phyloP scores from a whole-genome alignment of 2,888 invertebrate genomes.

The Drosophila cognata region DNA sequence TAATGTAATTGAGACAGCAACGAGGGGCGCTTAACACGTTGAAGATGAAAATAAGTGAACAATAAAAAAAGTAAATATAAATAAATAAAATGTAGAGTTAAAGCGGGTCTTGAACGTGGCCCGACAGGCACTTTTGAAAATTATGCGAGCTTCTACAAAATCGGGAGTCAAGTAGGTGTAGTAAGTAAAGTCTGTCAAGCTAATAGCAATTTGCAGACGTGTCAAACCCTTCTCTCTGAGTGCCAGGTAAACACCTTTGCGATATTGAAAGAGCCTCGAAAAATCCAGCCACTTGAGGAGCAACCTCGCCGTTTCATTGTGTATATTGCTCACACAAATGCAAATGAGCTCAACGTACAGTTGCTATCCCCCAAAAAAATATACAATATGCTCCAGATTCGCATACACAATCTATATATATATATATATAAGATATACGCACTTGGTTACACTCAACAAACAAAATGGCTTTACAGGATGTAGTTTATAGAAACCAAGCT shows the following conservation, averaged over 20 bases:
- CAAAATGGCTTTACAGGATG: background rate
- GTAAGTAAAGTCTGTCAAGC: slow-evolving; percentile 9
- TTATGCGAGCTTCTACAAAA: slow-evolving; percentile 30
- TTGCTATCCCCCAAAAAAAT: slow-evolving; percentile 10
- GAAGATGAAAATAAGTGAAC: slow-evolving; percentile 20
- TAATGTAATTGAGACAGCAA: slow-evolving; percentile 70
- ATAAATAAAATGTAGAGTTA: slow-evolving; percentile 37
- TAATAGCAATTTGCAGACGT: slow-evolving; percentile 32
- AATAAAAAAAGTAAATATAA: slow-evolving; percentile 29
- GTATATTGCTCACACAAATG: slow-evolving; percentile 52
- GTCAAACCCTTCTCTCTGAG: slow-evolving; percentile 60
- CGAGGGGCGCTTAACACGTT: slow-evolving; percentile 45
- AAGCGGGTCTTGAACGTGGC: slow-evolving; percentile 21
- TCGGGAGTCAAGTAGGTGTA: slow-evolving; percentile 12
- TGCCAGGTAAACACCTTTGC: slow-evolving; percentile 38
- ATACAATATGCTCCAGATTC: slow-evolving; percentile 53
- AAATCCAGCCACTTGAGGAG: slow-evolving; percentile 2
- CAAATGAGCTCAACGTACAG: slow-evolving; percentile 60
- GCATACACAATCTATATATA: background rate
- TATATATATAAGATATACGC: background rate
- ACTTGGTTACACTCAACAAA: background rate
- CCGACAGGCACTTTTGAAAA: slow-evolving; percentile 45
- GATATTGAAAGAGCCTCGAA: slow-evolving; percentile 10
- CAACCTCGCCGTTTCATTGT: slow-evolving; percentile 3
- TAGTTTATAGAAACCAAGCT: background rate